Evolutionary conservation across 2,797 vertebrate genomes (phyloP).

Genomic region (Bovichtus variegatus): DNA sequence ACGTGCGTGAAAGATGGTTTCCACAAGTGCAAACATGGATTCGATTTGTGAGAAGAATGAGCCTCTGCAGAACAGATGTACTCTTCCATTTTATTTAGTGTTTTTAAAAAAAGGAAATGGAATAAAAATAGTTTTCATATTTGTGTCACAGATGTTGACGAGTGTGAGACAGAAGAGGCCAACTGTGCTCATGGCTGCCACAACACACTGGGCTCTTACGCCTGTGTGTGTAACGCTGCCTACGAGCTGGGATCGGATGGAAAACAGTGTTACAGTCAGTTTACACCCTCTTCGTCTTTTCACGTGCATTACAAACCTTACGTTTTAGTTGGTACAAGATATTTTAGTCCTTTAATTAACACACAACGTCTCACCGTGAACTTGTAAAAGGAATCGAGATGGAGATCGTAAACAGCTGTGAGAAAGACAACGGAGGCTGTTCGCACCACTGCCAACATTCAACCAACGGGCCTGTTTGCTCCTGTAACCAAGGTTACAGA

Average conservation of each 20-base stretch:
- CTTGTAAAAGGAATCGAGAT: constrained; percentile 91
- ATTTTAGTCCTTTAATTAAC: background rate
- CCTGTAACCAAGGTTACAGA: constrained; percentile 90
- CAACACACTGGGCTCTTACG: constrained; percentile 92
- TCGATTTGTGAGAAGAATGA: constrained; percentile 20
- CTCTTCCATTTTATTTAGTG: constrained; percentile 1
- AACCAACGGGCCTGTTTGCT: constrained; percentile 88
- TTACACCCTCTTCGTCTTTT: background rate
- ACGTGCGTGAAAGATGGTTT: constrained; percentile 11
- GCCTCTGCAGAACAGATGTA: constrained; percentile 21
- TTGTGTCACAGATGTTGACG: constrained; percentile 89
- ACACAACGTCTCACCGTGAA: constrained; percentile 9
- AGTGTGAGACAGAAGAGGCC: constrained; percentile 85
- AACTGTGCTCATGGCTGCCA: constrained; percentile 91
- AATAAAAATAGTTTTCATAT: no score
- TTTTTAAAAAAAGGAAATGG: no score
- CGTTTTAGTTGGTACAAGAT: background rate
- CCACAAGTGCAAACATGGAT: background rate
- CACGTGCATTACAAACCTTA: background rate
- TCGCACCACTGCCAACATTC: constrained; percentile 93
- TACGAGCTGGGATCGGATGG: constrained; percentile 94
- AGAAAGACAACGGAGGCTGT: constrained; percentile 91
- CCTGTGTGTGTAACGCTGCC: constrained; percentile 89
- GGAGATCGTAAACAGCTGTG: constrained; percentile 98
- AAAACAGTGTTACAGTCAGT: constrained; percentile 95